Evolutionary conservation across 2,113 vertebrate species (phyloP).

Genomic region (Phalacrocorax pelagicus): DNA sequence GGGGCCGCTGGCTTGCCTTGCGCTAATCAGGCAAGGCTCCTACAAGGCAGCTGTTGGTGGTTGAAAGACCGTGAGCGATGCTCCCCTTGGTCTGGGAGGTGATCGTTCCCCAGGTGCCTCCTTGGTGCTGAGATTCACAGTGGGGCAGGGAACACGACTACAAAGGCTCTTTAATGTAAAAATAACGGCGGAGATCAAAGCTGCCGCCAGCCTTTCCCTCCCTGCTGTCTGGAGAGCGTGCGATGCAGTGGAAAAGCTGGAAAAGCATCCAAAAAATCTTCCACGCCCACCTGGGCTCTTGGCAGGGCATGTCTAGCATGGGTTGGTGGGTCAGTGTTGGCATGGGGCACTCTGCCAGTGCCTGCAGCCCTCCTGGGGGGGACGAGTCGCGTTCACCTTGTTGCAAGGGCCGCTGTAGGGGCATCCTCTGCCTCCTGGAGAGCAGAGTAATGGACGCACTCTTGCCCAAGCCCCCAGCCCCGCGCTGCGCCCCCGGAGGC

Average conservation of each 20-base stretch:
- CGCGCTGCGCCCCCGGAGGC: accelerated
- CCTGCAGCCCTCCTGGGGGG: background rate
- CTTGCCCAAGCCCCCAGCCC: background rate
- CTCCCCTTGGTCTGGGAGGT: background rate
- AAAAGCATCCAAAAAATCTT: background rate
- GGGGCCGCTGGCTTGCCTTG: background rate
- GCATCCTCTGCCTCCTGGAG: background rate
- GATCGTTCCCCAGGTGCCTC: background rate
- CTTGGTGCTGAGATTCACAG: background rate
- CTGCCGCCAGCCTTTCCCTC: background rate
- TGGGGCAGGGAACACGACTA: background rate
- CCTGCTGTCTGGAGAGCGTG: background rate
- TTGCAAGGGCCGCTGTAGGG: background rate
- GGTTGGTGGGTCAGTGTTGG: background rate
- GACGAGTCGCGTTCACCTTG: background rate
- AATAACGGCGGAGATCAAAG: background rate
- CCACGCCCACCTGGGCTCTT: background rate
- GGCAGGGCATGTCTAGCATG: background rate
- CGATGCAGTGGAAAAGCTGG: background rate
- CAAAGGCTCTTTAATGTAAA: slow-evolving; percentile 45
- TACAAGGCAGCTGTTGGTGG: background rate
- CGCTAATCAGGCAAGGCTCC: background rate
- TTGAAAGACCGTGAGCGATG: slow-evolving; percentile 37
- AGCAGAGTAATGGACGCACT: background rate
- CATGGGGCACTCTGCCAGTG: background rate